Conservation (phyloP, 2,113 vertebrate genomes). For the Stigmatopora argus region DNA sequence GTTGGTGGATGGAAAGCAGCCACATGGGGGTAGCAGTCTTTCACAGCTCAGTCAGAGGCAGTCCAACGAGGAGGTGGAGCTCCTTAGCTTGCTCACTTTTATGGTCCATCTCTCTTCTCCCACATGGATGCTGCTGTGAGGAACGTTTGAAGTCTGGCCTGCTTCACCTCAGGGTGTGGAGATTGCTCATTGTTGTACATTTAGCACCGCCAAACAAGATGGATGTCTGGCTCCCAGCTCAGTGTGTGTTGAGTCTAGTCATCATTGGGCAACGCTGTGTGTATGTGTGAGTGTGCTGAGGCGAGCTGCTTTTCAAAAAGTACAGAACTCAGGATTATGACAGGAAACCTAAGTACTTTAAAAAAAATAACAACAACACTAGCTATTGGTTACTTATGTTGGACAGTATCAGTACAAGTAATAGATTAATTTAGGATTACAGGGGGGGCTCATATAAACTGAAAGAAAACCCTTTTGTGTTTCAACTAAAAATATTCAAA, state of each 20-base stretch:
- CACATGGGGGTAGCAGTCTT: conserved; percentile 60
- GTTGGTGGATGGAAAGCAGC: conserved; percentile 44
- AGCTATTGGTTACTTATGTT: too few relatives aligned
- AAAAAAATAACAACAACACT: background rate
- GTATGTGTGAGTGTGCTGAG: conserved; percentile 15
- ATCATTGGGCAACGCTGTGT: conserved; percentile 33
- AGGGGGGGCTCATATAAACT: too few relatives aligned
- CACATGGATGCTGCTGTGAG: conserved; percentile 50
- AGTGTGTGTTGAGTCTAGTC: conserved; percentile 50
- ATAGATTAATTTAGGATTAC: too few relatives aligned
- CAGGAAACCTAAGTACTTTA: background rate
- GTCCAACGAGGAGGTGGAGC: conserved; percentile 48
- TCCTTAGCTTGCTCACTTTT: conserved; percentile 53
- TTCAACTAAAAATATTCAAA: too few relatives aligned
- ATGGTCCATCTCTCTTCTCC: conserved; percentile 53
- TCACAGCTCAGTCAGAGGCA: conserved; percentile 45
- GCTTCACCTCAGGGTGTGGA: conserved; percentile 61
- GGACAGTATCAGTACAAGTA: too few relatives aligned
- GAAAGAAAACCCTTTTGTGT: too few relatives aligned
- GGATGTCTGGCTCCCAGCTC: conserved; percentile 53
- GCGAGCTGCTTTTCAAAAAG: conserved; percentile 16
- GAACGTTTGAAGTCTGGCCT: conserved; percentile 58
- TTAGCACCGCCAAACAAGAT: conserved; percentile 50
- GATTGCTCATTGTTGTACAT: conserved; percentile 60
- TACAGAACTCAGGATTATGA: background rate